Evolutionary conservation across 2,888 invertebrate genomes (phyloP), one percentile per base, ranked within the genome.

Genomic region (Papilio protenor): DNA sequence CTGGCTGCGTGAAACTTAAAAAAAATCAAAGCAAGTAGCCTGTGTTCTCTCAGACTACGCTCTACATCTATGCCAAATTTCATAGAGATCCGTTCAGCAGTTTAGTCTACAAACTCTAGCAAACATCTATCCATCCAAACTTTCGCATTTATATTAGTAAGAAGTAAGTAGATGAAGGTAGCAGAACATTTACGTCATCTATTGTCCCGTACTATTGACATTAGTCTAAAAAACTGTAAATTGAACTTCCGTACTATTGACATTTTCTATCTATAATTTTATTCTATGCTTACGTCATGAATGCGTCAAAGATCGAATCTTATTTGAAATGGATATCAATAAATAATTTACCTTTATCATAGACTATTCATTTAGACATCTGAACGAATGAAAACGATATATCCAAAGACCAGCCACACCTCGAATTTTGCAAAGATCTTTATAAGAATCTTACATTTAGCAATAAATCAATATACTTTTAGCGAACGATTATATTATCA

Each of bases 401-500:
- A 47, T 69, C 27, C 4, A 59, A 33, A 69, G 69, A n/a, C 33
- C 27, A 59, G 77, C 74, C 74, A 73, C 70, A 77, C 77, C 77
- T 74, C 59, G 33, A 45, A 55, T 70, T 64, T 76, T 71, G 33
- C n/a, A 23, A 40, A 16, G n/a, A 77, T 52, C 49, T 59, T 59
- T 59, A 70, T 47, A 18, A 49, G 57, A 70, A 61, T 59, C 33
- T 70, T 21, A 74, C n/a, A 74, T 74, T 74, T 77, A 27, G 18
- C 27, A 74, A 77, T 77, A 70, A 74, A 77, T 77, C 74, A 74
- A 74, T 33, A 70, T 74, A 70, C 70, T 77, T 76, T 77, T 70
- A 77, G n/a, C 47, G 12, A 52, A 18, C 69, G 64, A 69, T 69
- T 72, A 18, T 27, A 69, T 69, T 72, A 18, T 27, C 49, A 61